These are phyloP conservation scores for Acrocephalus scirpaceus DNA, from an alignment of 2,797 vertebrate genomes.

Conservation along the genomic window DNA sequence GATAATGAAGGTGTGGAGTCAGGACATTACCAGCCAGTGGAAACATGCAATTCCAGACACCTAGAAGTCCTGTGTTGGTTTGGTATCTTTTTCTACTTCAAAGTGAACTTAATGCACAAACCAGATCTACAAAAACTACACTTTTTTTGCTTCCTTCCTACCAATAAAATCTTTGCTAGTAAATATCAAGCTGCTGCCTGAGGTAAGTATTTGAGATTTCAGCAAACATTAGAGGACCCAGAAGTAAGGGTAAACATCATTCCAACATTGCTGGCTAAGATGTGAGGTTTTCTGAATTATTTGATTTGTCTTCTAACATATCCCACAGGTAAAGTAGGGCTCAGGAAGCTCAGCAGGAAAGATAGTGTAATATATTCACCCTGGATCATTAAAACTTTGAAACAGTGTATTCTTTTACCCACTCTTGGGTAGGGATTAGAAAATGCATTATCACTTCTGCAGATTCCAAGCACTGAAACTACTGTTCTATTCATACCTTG, in stretches of 20 bases:
- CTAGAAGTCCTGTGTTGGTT: background rate
- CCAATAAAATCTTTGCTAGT: background rate
- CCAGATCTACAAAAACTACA: background rate
- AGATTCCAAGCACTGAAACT: background rate
- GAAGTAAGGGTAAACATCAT: background rate
- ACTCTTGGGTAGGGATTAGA: constrained; percentile 23
- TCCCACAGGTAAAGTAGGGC: background rate
- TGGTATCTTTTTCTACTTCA: background rate
- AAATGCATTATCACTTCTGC: constrained; percentile 40
- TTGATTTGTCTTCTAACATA: background rate
- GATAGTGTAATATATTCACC: background rate
- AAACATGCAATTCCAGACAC: background rate
- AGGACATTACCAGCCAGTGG: background rate
- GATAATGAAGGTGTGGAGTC: background rate
- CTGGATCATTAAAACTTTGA: constrained; percentile 19
- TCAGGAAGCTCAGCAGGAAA: background rate
- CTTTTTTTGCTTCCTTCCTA: background rate
- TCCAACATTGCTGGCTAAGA: background rate
- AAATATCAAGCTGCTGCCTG: background rate
- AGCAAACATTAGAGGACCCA: background rate
- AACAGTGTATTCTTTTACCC: background rate
- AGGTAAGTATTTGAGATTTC: background rate
- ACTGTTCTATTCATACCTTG: constrained; percentile 34
- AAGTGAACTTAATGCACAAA: background rate
- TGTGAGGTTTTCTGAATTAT: background rate